These are phyloP conservation scores for Ctenomys sociabilis DNA, from an alignment of 2,113 vertebrate genomes.

Conservation along the genomic window DNA sequence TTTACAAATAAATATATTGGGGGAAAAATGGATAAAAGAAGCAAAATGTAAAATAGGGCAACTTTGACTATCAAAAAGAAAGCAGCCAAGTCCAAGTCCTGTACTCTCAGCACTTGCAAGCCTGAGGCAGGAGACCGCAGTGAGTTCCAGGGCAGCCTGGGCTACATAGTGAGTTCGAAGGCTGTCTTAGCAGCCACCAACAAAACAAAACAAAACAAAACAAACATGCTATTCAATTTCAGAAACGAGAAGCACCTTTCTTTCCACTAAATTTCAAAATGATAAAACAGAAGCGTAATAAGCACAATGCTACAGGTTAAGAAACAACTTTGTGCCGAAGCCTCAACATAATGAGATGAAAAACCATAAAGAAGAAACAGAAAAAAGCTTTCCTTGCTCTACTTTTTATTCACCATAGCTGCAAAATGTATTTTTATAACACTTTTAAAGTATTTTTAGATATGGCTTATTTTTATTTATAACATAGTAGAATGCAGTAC, in stretches of 20 bases:
- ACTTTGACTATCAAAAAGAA: background rate
- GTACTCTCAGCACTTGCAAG: background rate
- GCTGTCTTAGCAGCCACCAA: background rate
- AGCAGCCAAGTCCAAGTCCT: background rate
- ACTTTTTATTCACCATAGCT: constrained; percentile 42
- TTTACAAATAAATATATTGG: constrained; percentile 29
- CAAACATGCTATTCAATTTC: background rate
- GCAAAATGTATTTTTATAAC: constrained; percentile 31
- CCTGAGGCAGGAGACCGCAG: background rate
- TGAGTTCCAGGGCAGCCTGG: background rate
- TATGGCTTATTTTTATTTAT: background rate
- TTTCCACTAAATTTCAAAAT: constrained; percentile 35
- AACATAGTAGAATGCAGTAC: background rate
- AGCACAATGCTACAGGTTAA: constrained; percentile 8
- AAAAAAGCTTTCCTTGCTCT: constrained; percentile 11
- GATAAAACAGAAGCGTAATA: background rate
- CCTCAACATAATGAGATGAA: background rate
- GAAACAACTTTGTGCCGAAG: constrained; percentile 9
- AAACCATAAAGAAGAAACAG: constrained; percentile 27
- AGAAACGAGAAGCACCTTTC: background rate
- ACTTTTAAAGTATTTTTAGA: constrained; percentile 47
- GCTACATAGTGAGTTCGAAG: background rate
- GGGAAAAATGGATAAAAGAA: constrained; percentile 30
- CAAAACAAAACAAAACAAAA: background rate
- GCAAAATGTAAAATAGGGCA: constrained; percentile 13